A percentile compares a stretch with the other conserved stretches of the same genome.
phyloP scores from a whole-genome alignment of 1,140 invertebrate species.

The Epicauta chinensis region DNA sequence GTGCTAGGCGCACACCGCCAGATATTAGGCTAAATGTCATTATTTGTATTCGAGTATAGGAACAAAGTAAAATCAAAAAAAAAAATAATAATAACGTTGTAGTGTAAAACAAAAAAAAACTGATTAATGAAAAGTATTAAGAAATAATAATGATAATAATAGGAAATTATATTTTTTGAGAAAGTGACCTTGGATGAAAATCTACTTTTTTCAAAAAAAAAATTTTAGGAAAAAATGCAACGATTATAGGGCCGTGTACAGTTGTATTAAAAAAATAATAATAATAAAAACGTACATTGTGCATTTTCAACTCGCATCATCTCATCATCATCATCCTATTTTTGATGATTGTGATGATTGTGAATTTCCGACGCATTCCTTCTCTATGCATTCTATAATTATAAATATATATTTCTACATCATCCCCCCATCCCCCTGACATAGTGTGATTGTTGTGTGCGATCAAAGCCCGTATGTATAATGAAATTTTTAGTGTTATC shows the following conservation, averaged over 20 bases:
- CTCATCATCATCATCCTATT: not conserved
- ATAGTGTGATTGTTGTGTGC: constrained; percentile 21
- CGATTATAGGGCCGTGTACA: constrained; percentile 26
- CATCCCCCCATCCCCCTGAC: not conserved
- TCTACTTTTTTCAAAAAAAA: constrained; percentile 38
- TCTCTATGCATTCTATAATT: constrained; percentile 37
- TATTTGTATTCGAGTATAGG: constrained; percentile 30
- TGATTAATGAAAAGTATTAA: constrained; percentile 28
- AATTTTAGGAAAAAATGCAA: constrained; percentile 42
- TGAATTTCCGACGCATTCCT: constrained; percentile 35
- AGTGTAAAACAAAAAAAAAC: constrained; percentile 31
- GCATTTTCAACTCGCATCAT: constrained; percentile 9
- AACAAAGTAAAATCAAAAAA: constrained; percentile 27
- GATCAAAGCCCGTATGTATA: constrained; percentile 17
- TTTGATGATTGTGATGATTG: not conserved
- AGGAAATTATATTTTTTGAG: constrained; percentile 40
- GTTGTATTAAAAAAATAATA: too few species aligned
- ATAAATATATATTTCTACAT: constrained; percentile 29
- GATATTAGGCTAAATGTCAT: constrained; percentile 40
- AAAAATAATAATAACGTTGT: too few species aligned
- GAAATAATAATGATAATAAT: constrained; percentile 31
- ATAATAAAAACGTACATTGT: constrained; percentile 11
- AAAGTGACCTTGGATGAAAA: constrained; percentile 43
- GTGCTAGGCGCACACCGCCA: constrained; percentile 40
- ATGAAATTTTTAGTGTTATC: constrained; percentile 36